A percentile compares a stretch with the other conserved stretches of the same genome.
Conservation (phyloP, 2,888 invertebrate genomes). For the Pelosia muscerda region DNA sequence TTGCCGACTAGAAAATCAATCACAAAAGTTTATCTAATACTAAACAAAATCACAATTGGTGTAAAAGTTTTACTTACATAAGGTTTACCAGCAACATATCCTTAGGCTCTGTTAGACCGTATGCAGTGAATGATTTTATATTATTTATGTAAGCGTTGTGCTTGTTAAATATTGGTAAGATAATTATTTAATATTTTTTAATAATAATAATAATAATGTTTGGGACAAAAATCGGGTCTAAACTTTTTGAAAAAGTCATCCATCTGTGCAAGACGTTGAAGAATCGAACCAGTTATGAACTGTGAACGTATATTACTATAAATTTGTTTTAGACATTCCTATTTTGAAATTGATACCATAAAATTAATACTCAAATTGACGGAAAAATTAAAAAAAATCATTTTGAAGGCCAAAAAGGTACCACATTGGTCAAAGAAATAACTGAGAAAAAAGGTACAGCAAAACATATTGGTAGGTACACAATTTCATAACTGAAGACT, state of each 20-base stretch:
- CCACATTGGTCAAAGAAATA: no score
- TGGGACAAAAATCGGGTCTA: no score
- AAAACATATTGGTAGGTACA: background rate
- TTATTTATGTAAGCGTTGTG: constrained; percentile 39
- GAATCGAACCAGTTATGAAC: no score
- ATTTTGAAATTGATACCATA: no score
- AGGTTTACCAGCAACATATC: constrained; percentile 41
- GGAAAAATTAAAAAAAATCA: no score
- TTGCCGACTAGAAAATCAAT: constrained; percentile 64
- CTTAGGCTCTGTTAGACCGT: constrained; percentile 62
- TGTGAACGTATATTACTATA: no score
- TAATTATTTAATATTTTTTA: background rate
- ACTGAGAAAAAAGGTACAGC: background rate
- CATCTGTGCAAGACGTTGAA: no score
- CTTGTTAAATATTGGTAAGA: constrained; percentile 18
- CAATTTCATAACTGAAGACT: background rate
- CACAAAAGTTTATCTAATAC: constrained; percentile 53
- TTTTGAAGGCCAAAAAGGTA: no score
- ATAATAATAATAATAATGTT: background rate
- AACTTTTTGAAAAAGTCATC: no score
- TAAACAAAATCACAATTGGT: constrained; percentile 51
- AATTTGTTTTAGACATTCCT: no score
- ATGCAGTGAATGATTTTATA: constrained; percentile 43
- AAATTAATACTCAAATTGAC: no score
- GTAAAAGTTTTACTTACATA: constrained; percentile 34